Base-by-base conservation (phyloP, 2,113 vertebrate species). In the Aegithalos caudatus region DNA sequence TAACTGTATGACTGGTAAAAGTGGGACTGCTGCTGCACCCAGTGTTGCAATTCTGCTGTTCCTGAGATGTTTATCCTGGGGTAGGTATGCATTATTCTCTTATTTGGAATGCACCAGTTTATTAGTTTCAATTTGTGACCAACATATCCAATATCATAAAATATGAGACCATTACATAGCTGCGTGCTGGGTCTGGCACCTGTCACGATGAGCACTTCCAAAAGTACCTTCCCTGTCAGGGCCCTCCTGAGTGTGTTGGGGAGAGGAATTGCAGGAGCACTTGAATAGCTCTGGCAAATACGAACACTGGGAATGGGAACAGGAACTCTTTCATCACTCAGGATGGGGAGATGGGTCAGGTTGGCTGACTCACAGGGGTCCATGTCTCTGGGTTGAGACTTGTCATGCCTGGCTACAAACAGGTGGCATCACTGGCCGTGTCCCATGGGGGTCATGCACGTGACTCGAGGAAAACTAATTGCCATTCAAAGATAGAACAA, bases 211-310 rank as follows among this genome's bases (percentile, higher is more conserved):
- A 45, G 6, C 19, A 7, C 42, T 84, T 86, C 42, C 29, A 35
- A 69, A 76, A 86, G 17, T 19, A 70, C 16, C 7, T 60, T 74
- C 8, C 22, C 15, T 54, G 11, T 6, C 16, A 66, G 35, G 7
- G 12, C 3, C 2, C 5, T 28, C 5, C 21, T 24, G 11, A 45
- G 5, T 28, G 33, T 3, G 0, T 38, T 28, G 10, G 12, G 18
- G 27, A 72, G 6, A 40, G 10, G 10, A 70, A 50, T 4, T 25
- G 10, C 35, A 51, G 0, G 2, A 67, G 14, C 0, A 1, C 27
- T 35, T 31, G 3, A 5, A 37, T 40, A 54, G 7, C 20, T 91
- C 21, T 6, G 5, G 11, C 4, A 1, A 72, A 33, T 27, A 23
- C 14, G 47, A 16, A 19, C 35, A 31, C 24, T 3, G 28, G 44